Conservation (phyloP, 2,888 invertebrate genomes). For the Sthenelais limicola region DNA sequence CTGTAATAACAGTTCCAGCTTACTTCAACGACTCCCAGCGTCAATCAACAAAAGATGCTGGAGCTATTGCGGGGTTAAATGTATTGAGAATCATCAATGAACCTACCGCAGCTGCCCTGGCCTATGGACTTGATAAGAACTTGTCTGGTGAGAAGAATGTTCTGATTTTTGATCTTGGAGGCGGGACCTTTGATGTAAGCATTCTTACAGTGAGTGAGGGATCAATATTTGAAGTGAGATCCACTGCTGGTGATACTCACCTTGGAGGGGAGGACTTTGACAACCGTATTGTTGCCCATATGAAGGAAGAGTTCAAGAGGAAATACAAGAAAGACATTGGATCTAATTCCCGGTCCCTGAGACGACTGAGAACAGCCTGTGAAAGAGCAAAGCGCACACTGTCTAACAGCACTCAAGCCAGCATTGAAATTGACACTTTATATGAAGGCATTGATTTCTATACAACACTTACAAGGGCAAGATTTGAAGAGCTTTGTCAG, state of each 20-base stretch:
- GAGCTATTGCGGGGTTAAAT: slow-evolving; percentile 86
- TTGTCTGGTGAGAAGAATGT: slow-evolving; percentile 74
- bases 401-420: slow-evolving; percentile 74
- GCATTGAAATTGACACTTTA: slow-evolving; percentile 65
- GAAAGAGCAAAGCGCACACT: slow-evolving; percentile 78
- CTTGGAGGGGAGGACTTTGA: slow-evolving; percentile 88
- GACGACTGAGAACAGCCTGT: slow-evolving; percentile 93
- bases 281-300: slow-evolving; percentile 71
- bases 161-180: slow-evolving; percentile 80
- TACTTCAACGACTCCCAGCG: slow-evolving; percentile 72
- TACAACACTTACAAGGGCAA: slow-evolving; percentile 63
- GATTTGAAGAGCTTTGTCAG: slow-evolving; percentile 65
- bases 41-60: slow-evolving; percentile 87
- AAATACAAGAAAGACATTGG: slow-evolving; percentile 72
- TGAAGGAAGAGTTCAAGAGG: slow-evolving; percentile 70
- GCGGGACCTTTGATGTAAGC: slow-evolving; percentile 96
- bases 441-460: slow-evolving; percentile 67
- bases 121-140: slow-evolving; percentile 75
- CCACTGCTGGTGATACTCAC: slow-evolving; percentile 96
- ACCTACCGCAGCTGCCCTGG: slow-evolving; percentile 79
- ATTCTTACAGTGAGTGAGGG: slow-evolving; percentile 91
- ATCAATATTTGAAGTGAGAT: slow-evolving; percentile 92
- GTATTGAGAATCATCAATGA: slow-evolving; percentile 86
- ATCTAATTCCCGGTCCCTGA: slow-evolving; percentile 87
- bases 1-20: slow-evolving; percentile 72